Conservation (phyloP, 37 sponge, comb jelly and placozoan genomes). For the Bolinopsis microptera region DNA sequence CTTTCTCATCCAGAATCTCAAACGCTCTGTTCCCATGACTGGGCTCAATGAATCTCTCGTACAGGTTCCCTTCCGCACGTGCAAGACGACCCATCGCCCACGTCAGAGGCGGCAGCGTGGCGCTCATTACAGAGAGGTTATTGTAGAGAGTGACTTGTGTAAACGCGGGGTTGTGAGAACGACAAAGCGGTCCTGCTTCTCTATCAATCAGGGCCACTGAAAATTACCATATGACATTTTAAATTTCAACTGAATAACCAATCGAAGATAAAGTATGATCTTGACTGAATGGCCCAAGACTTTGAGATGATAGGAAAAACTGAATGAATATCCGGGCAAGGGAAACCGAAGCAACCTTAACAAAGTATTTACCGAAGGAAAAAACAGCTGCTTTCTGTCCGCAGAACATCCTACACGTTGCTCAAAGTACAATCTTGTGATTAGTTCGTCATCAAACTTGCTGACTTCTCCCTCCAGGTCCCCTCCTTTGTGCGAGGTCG, state of each 20-base stretch:
- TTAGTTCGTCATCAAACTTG: slow-evolving; percentile 77
- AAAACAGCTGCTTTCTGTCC: slow-evolving; percentile 93
- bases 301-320: too few species aligned
- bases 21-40: slow-evolving; percentile 78
- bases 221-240: too few species aligned
- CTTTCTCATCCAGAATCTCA: slow-evolving; percentile 70
- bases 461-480: slow-evolving; percentile 68
- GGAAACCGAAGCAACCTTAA: too few species aligned
- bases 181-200: slow-evolving; percentile 16
- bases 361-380: slow-evolving; percentile 78
- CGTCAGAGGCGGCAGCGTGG: background rate
- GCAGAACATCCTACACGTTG: slow-evolving; percentile 81
- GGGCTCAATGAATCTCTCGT: slow-evolving; percentile 90
- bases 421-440: slow-evolving; percentile 75
- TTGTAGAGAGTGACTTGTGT: slow-evolving; percentile 17
- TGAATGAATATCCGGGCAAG: too few species aligned
- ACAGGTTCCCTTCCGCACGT: slow-evolving; percentile 82
- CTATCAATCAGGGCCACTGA: slow-evolving; percentile 59
- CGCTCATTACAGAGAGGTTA: slow-evolving; percentile 36
- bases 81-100: slow-evolving; percentile 80
- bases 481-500: background rate
- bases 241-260: too few species aligned
- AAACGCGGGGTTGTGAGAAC: slow-evolving; percentile 58
- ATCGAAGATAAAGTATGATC: too few species aligned
- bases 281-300: too few species aligned